Base-by-base conservation (phyloP, 2,113 vertebrate genomes). In the Apodemus speciosus region DNA sequence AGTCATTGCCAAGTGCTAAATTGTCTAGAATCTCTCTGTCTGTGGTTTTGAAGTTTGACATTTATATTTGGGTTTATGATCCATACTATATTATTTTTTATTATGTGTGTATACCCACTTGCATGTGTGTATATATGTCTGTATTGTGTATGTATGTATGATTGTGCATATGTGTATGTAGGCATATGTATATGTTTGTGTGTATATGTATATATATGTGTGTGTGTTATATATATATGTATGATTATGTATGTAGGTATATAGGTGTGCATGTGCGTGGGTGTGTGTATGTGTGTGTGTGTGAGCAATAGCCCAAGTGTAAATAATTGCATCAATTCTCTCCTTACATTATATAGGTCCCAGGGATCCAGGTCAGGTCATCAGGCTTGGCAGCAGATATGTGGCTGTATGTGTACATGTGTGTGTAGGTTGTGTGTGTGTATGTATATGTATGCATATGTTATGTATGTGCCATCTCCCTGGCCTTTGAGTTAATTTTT, bases 401-500 rank as follows among this genome's bases (percentile, higher is more conserved):
- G 30, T 66, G 64, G 3, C 35, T 32, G 13, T 35, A 66, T 32
- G 27, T 32, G 25, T 62, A 9, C 25, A 64, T 64, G 9, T 64
- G 25, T 66, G 27, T 66, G 62, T 66, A 25, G 30, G 30, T 66
- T 32, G 64, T 35, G 30, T 35, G 13, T 66, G 30, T 66, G 15
- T 66, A 15, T 35, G 64, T 66, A 3, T 64, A 30, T 30, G 10
- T 11, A 13, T 64, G 23, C 13, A 8, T 64, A 30, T 64, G 3
- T 62, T 64, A 66, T 35, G 13, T 66, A 27, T 46, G 30, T 66
- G 27, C 60, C 40, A 49, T 85, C 81, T 49, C 60, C 40, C 30
- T 14, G 11, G 16, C 40, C 20, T 84, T 89, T 35, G 71, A 85
- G 51, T 94, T 90, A 77, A 69, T 85, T 90, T 77, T 90, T 69